Evolutionary conservation across 2,113 vertebrate genomes (phyloP).

Genomic region (Solenodon paradoxus): DNA sequence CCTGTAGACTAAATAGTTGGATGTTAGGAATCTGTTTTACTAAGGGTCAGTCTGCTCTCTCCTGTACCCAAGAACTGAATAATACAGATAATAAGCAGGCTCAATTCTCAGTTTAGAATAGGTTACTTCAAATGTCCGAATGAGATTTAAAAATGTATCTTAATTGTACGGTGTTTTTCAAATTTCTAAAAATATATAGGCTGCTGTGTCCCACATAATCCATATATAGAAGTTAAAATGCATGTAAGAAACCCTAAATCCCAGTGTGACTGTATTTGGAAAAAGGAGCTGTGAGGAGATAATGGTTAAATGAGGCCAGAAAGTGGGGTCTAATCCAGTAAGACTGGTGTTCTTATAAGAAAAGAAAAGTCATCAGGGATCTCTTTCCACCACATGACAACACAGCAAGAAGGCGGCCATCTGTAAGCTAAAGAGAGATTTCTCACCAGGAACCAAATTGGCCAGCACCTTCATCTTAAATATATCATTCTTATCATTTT

Average conservation of each 20-base stretch:
- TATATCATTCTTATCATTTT: too few species aligned
- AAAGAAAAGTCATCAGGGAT: neutral
- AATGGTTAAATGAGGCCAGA: neutral
- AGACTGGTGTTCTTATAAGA: neutral
- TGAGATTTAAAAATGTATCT: neutral
- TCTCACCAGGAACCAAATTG: neutral
- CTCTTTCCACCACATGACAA: neutral
- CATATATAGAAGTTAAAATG: neutral
- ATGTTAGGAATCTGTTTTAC: too few species aligned
- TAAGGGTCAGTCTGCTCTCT: neutral
- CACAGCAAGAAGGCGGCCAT: too few species aligned
- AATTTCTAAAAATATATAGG: neutral
- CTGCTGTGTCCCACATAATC: neutral
- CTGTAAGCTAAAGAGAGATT: neutral
- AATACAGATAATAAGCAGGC: neutral
- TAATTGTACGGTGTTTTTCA: neutral
- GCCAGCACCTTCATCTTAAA: neutral
- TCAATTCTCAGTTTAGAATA: neutral
- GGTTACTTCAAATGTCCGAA: neutral
- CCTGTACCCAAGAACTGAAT: too few species aligned
- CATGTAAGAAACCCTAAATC: too few species aligned
- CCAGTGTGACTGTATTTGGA: neutral
- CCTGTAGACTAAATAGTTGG: too few species aligned
- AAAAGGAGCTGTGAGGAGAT: neutral
- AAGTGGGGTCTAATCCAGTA: neutral